Percentiles rank a stretch among this genome's conserved stretches.
These are phyloP conservation scores for Aphelocoma coerulescens DNA, from an alignment of 2,113 vertebrate species.

Conservation along the genomic window DNA sequence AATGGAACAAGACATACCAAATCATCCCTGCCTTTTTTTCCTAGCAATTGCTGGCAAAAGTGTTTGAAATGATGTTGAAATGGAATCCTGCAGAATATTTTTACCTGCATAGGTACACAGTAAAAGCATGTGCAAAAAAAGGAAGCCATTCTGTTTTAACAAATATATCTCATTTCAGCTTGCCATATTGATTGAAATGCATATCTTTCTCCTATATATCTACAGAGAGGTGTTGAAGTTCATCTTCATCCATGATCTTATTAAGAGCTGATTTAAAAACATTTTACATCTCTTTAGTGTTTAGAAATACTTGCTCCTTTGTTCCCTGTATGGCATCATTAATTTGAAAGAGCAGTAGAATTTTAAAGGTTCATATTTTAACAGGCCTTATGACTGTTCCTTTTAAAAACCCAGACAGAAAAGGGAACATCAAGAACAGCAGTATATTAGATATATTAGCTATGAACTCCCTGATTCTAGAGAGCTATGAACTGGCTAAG, in stretches of 20 bases:
- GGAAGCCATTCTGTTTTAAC: not conserved
- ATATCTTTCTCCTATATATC: not conserved
- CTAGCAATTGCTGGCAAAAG: not conserved
- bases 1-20: not conserved
- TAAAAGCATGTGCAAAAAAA: not conserved
- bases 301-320: not conserved
- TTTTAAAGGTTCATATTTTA: not conserved
- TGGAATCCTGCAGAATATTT: not conserved
- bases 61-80: not conserved
- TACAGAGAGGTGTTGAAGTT: not conserved
- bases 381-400: not conserved
- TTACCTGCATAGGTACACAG: not conserved
- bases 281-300: not conserved
- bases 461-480: not conserved
- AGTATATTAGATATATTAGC: not conserved
- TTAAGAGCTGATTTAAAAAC: not conserved
- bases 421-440: not conserved
- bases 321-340: not conserved
- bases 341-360: not conserved
- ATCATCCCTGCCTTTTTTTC: not conserved
- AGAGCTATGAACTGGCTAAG: not conserved
- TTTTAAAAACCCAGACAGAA: not conserved
- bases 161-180: not conserved
- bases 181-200: not conserved
- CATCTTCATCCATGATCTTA: not conserved